Evolutionary conservation across 2,797 vertebrate species (phyloP), one percentile per base, ranked within the genome.

Genomic region (Galago senegalensis): DNA sequence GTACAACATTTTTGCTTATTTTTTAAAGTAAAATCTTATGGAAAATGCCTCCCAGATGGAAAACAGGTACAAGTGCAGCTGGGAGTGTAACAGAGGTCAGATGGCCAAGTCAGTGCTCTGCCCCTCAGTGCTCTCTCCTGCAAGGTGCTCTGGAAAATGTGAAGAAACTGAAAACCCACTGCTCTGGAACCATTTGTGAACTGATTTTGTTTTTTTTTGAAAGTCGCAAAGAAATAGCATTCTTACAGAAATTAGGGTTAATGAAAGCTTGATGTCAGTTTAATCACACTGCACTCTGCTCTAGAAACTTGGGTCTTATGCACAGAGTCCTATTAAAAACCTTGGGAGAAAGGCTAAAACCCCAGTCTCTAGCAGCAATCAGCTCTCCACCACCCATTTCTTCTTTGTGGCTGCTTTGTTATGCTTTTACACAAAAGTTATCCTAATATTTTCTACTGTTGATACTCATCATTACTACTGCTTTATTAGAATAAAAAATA

Each of bases 21-120:
- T 94, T 88, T 60, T 49, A 87, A 84, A 93, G 69, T 82, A 56
- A 89, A 88, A 89, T 49, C 93, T 87, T 61, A 76, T 11, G 18
- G 61, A 49, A 82, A 80, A 92, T 43, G 21, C 3, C 82, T n/a
- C 10, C 20, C 11, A 81, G 34, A 60, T 6, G 20, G 20, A 80
- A 67, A 85, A 53, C 2, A 88, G 77, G 46, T 37, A 37, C 27
- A 46, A 87, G 23, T 16, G 12, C 25, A 72, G 69, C 5, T 69
- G 69, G 34, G 13, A 29, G 16, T 2, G 2, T 10, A n/a, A 61
- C 4, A 4, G 34, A 61, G 27, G 73, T 25, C 31, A 5, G 3
- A 60, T 0, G 31, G 69, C 18, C 61, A 65, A 43, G 23, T 72
- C 16, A 13, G 53, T 20, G n/a, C 31, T 58, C 40, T 43, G 43